Conservation (phyloP, 1,140 invertebrate species). For the Halesus radiatus region DNA sequence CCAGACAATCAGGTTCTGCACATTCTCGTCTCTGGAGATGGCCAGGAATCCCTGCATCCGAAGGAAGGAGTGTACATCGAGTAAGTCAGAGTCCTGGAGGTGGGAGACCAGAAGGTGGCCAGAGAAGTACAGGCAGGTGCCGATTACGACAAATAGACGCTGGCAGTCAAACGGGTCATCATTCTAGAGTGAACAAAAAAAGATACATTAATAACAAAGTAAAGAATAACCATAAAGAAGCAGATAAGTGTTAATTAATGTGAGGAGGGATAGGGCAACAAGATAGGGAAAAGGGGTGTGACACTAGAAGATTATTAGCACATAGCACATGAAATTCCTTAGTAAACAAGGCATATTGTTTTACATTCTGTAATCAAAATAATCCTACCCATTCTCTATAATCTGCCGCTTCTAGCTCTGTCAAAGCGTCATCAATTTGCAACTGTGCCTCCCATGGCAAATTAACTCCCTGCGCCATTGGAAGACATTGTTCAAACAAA, state of each 20-base stretch:
- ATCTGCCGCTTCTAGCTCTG: slow-evolving; percentile 86
- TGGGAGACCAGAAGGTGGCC: slow-evolving; percentile 81
- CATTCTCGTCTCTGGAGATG: slow-evolving; percentile 74
- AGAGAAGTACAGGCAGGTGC: slow-evolving; percentile 80
- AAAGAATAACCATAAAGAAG: no score
- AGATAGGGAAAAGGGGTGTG: no score
- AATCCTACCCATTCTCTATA: slow-evolving; percentile 81
- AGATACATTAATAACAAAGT: no score
- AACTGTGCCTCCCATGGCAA: slow-evolving; percentile 82
- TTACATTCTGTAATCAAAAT: neutral
- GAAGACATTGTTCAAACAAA: slow-evolving; percentile 57
- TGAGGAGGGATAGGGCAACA: no score
- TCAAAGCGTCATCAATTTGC: slow-evolving; percentile 83
- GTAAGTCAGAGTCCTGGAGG: slow-evolving; percentile 77
- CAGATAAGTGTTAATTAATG: no score
- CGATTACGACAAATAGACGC: slow-evolving; percentile 82
- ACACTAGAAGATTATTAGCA: no score
- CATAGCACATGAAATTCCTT: no score
- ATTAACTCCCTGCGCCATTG: slow-evolving; percentile 73
- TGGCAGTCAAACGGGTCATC: slow-evolving; percentile 84
- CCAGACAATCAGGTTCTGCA: slow-evolving; percentile 81
- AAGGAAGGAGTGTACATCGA: slow-evolving; percentile 79
- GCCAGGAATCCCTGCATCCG: slow-evolving; percentile 78
- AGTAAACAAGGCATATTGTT: no score
- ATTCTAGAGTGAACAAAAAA: slow-evolving; percentile 69